Evolutionary conservation across 2,113 vertebrate species (phyloP).

Genomic region (Ictalurus furcatus): DNA sequence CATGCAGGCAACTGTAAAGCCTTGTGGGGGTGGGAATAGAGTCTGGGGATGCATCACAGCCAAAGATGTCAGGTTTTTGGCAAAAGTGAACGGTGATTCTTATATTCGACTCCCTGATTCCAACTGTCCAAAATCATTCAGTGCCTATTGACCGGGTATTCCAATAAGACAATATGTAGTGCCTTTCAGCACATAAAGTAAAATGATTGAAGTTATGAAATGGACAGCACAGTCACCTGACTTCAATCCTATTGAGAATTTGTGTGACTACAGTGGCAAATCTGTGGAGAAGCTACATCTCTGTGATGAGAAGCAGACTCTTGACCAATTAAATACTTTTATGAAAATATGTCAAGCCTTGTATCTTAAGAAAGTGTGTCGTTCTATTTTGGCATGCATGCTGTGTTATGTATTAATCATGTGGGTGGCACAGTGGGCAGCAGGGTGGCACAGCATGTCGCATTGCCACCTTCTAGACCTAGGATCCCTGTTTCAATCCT

Average conservation of each 20-base stretch:
- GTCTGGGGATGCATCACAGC: background rate
- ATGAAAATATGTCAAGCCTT: background rate
- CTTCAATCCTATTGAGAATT: background rate
- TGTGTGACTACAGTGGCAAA: background rate
- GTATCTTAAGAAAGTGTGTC: background rate
- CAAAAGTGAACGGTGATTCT: background rate
- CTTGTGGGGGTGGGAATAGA: background rate
- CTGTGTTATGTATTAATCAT: background rate
- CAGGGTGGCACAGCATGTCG: background rate
- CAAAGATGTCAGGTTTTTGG: background rate
- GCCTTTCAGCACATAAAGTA: background rate
- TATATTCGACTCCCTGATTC: background rate
- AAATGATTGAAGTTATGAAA: background rate
- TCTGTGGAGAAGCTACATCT: background rate
- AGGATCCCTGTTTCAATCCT: background rate
- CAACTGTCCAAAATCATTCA: background rate
- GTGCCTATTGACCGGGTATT: background rate
- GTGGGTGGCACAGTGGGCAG: background rate
- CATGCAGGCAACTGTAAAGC: background rate
- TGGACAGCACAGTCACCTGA: background rate
- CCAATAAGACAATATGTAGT: background rate
- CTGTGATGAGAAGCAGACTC: background rate
- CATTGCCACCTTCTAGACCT: background rate
- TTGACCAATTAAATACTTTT: background rate
- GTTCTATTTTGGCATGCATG: background rate